These are phyloP conservation scores for Danaus chrysippus DNA, from an alignment of 2,888 invertebrate genomes.

Conservation along the genomic window DNA sequence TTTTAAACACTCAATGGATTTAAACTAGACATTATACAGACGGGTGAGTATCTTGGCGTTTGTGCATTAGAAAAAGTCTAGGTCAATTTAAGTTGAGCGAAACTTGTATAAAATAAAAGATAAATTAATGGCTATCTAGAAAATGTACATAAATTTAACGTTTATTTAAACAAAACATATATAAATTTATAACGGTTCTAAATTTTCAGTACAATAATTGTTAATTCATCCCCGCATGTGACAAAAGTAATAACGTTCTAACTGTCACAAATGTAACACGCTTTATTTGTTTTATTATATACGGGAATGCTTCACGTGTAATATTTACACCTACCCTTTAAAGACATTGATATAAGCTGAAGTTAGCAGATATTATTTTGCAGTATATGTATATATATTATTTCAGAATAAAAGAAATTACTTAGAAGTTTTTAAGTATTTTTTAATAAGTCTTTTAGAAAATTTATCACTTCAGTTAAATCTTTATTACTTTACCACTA, in stretches of 20 bases:
- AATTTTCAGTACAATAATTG: background rate
- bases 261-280: conserved; percentile 24
- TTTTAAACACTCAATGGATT: too few relatives aligned
- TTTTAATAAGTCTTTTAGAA: too few relatives aligned
- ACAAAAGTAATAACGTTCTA: conserved; percentile 25
- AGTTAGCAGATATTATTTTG: background rate
- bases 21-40: too few relatives aligned
- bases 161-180: conserved; percentile 9
- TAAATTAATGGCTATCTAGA: too few relatives aligned
- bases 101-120: too few relatives aligned
- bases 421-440: too few relatives aligned
- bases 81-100: too few relatives aligned
- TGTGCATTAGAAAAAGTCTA: too few relatives aligned
- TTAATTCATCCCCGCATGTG: conserved; percentile 19
- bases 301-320: conserved; percentile 11
- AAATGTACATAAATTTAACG: background rate
- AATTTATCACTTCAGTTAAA: too few relatives aligned
- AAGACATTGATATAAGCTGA: conserved; percentile 6
- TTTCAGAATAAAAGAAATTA: too few relatives aligned
- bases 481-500: too few relatives aligned
- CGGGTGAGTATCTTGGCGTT: too few relatives aligned
- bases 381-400: background rate
- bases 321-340: conserved; percentile 12
- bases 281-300: conserved; percentile 26
- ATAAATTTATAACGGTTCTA: conserved; percentile 8